phyloP scores from a whole-genome alignment of 2,888 invertebrate species.

The Leucoptera coffeella region DNA sequence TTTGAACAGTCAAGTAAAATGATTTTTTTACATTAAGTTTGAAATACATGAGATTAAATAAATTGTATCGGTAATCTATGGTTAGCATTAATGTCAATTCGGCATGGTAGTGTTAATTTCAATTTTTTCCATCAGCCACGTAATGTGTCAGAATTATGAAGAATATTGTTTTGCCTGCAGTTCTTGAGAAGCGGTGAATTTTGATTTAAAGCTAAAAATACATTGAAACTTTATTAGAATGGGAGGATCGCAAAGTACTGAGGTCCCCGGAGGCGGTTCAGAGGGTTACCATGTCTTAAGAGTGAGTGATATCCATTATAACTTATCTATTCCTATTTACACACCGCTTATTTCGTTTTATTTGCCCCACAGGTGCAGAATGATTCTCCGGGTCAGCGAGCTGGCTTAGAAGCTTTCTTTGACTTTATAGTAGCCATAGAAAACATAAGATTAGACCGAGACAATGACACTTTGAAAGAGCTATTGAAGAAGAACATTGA shows the following conservation, averaged over 20 bases:
- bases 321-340: conserved; percentile 9
- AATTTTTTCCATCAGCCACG: too few species aligned
- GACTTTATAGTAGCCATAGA: conserved; percentile 98
- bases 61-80: too few species aligned
- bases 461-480: conserved; percentile 95
- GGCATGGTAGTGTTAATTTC: too few species aligned
- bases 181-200: conserved; percentile 5
- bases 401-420: conserved; percentile 97
- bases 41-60: too few species aligned
- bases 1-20: too few species aligned
- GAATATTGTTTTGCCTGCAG: too few species aligned
- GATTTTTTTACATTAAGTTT: too few species aligned
- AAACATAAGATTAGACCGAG: conserved; percentile 90
- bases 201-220: conserved; percentile 4
- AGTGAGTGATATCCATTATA: conserved; percentile 60
- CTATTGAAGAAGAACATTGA: conserved; percentile 85
- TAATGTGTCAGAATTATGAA: too few species aligned
- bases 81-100: too few species aligned
- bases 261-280: conserved; percentile 92
- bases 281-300: conserved; percentile 94
- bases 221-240: too few species aligned
- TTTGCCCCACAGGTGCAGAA: conserved; percentile 80
- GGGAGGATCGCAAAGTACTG: conserved; percentile 91
- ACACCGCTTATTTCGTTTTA: conserved; percentile 18
- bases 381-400: conserved; percentile 90